phyloP scores from a whole-genome alignment of 2,113 vertebrate genomes.

The Leptobrachium ailaonicum region DNA sequence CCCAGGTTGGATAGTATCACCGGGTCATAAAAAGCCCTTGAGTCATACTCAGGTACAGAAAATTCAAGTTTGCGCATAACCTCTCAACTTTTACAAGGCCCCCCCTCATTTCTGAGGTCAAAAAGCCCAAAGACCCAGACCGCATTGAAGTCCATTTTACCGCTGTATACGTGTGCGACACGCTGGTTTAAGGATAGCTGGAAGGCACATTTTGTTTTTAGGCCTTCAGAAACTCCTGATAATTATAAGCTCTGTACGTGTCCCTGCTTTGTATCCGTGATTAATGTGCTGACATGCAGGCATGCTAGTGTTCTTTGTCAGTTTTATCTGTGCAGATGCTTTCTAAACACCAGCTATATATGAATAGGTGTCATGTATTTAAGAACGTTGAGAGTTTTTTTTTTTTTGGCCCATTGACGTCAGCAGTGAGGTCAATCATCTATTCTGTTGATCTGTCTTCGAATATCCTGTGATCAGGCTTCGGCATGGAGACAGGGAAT shows the following conservation, averaged over 20 bases:
- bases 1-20: conserved; percentile 9
- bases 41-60: not conserved
- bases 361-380: conserved; percentile 14
- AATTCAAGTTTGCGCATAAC: too few relatives aligned
- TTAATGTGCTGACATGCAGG: conserved; percentile 40
- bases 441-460: conserved; percentile 11
- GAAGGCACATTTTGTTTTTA: conserved; percentile 7
- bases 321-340: conserved; percentile 1
- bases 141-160: conserved; percentile 8
- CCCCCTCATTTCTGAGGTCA: conserved; percentile 9
- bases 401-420: conserved; percentile 8
- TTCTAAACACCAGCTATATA: not conserved
- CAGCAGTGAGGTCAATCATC: conserved; percentile 13
- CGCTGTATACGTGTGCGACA: not conserved
- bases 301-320: conserved; percentile 31
- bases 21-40: not conserved
- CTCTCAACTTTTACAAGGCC: not conserved
- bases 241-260: not conserved
- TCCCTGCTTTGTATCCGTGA: conserved; percentile 14
- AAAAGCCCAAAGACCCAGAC: conserved; percentile 17
- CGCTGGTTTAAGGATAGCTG: conserved; percentile 5
- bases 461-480: conserved; percentile 6
- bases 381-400: conserved; percentile 3
- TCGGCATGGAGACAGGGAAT: not conserved
- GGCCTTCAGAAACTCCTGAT: not conserved